Percentiles rank a stretch among this genome's conserved stretches.
Evolutionary conservation across 2,113 vertebrate genomes (phyloP).

Genomic region (Saimiri boliviensis): DNA sequence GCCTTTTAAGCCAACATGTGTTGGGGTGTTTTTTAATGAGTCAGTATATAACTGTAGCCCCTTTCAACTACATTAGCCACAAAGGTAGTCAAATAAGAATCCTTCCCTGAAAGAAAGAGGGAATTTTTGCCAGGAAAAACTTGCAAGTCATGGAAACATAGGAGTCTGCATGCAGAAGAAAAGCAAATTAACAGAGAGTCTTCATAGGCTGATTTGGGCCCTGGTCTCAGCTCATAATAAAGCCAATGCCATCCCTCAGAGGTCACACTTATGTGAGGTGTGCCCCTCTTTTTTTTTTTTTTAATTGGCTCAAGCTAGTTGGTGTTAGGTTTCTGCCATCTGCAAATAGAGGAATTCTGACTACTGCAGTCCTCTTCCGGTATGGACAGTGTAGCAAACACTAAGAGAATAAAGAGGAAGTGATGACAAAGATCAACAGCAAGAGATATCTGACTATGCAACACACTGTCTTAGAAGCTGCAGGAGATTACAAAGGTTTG

Average conservation of each 20-base stretch:
- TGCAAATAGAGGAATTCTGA: not conserved
- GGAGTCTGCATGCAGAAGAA: not conserved
- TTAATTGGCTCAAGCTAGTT: not conserved
- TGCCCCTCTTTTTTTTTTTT: too few relatives aligned
- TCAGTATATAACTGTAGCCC: not conserved
- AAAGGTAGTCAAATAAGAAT: not conserved
- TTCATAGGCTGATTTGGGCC: not conserved
- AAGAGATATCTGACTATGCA: not conserved
- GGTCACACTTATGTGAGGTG: not conserved
- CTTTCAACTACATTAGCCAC: not conserved
- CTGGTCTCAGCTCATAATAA: not conserved
- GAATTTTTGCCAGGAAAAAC: not conserved
- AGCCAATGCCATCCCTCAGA: not conserved
- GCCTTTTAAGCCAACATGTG: not conserved
- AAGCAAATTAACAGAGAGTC: not conserved
- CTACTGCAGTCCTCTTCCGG: not conserved
- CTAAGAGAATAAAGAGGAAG: not conserved
- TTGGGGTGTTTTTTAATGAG: not conserved
- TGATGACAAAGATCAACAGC: not conserved
- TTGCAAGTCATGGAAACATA: not conserved
- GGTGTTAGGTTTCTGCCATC: not conserved
- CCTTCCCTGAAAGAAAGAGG: not conserved
- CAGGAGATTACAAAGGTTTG: not conserved
- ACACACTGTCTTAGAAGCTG: not conserved
- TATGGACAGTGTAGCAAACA: not conserved